Evolutionary conservation across 2,113 vertebrate genomes (phyloP).

Genomic region (Apus apus): DNA sequence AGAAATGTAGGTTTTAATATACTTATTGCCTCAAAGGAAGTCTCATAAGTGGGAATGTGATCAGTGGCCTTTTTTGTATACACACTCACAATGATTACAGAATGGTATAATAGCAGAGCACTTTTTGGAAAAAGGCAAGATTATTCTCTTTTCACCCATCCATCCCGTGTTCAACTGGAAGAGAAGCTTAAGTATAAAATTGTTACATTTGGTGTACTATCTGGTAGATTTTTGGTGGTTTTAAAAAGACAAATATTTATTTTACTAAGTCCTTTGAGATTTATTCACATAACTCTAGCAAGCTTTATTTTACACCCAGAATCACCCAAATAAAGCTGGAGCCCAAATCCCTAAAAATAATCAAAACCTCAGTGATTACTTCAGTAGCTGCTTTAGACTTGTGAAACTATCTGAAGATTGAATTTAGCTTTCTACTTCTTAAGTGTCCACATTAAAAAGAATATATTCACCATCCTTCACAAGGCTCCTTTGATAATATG

Average conservation of each 20-base stretch:
- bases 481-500: not conserved
- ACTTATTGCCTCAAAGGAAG: not conserved
- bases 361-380: not conserved
- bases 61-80: not conserved
- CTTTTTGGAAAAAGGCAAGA: not conserved
- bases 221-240: not conserved
- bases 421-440: not conserved
- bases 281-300: not conserved
- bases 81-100: rapidly evolving
- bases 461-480: not conserved
- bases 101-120: not conserved
- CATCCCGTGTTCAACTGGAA: not conserved
- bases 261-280: not conserved
- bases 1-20: not conserved
- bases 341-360: not conserved
- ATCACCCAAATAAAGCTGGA: not conserved
- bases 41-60: not conserved
- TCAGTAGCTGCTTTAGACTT: not conserved
- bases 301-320: not conserved
- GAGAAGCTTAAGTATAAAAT: not conserved
- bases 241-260: not conserved
- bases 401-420: not conserved
- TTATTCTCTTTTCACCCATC: not conserved
- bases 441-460: not conserved
- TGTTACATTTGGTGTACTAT: not conserved